Conservation (phyloP, 2,113 vertebrate genomes). For the Crotophaga sulcirostris region DNA sequence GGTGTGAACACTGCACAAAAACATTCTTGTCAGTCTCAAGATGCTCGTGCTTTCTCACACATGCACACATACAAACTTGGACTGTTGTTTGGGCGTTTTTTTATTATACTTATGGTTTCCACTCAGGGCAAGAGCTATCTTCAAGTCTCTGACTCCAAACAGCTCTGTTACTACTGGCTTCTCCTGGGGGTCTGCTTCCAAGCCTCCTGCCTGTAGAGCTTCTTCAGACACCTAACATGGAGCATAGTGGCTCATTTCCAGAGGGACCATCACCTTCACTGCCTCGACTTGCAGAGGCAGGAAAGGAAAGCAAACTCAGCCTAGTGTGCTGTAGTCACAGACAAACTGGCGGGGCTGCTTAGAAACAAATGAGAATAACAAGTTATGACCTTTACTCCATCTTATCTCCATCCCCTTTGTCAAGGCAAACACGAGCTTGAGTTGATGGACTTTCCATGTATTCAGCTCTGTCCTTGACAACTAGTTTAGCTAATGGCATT, state of each 20-base stretch:
- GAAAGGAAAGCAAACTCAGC: background rate
- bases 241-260: background rate
- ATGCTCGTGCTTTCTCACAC: background rate
- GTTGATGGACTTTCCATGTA: background rate
- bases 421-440: background rate
- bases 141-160: background rate
- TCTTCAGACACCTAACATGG: background rate
- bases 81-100: background rate
- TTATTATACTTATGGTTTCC: background rate
- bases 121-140: background rate
- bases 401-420: background rate
- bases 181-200: background rate
- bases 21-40: background rate
- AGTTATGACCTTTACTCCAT: background rate
- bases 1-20: background rate
- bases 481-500: background rate
- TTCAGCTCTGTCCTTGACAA: background rate
- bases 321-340: background rate
- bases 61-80: background rate
- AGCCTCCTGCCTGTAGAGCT: background rate
- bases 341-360: background rate
- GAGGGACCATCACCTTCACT: background rate
- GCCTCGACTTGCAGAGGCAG: background rate
- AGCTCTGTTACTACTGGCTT: background rate
- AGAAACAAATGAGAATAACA: background rate